A percentile compares a stretch with the other conserved stretches of the same genome.
Evolutionary conservation across 2,797 vertebrate species (phyloP).

Genomic region (Hyperoplus lanceolatus): DNA sequence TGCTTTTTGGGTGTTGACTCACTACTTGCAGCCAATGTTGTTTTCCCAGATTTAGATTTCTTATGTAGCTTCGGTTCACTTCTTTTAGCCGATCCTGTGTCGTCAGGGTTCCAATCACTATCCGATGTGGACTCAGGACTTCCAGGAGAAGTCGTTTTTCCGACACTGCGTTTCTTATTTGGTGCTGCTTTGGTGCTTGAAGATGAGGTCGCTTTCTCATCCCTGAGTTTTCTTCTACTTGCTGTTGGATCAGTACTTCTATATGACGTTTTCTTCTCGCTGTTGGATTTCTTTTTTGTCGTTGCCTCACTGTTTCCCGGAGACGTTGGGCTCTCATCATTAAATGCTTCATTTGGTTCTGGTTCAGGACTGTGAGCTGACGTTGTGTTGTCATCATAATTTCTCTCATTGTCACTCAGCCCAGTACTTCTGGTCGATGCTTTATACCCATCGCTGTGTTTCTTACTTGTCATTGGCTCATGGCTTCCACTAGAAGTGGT

Average conservation of each 20-base stretch:
- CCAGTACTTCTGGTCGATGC: neutral
- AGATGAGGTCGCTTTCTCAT: neutral
- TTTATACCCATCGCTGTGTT: neutral
- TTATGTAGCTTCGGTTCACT: neutral
- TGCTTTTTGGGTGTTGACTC: neutral
- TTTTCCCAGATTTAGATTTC: neutral
- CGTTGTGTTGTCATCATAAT: neutral
- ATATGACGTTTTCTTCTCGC: neutral
- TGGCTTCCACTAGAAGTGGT: neutral
- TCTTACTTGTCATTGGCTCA: neutral
- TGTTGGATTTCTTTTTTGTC: neutral
- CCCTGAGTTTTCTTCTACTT: neutral
- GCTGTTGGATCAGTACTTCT: neutral
- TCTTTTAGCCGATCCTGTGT: neutral
- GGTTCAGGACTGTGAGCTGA: neutral
- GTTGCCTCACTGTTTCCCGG: no score
- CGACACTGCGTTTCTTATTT: neutral
- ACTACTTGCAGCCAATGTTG: neutral
- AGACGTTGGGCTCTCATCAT: no score
- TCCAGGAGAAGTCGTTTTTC: neutral
- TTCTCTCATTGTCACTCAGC: no score
- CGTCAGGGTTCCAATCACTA: neutral
- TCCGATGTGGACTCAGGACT: slow-evolving; percentile 3
- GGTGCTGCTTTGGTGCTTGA: neutral
- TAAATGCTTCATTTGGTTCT: neutral